Base-by-base conservation (phyloP, 2,797 vertebrate species). In the Anabacerthia variegaticeps region DNA sequence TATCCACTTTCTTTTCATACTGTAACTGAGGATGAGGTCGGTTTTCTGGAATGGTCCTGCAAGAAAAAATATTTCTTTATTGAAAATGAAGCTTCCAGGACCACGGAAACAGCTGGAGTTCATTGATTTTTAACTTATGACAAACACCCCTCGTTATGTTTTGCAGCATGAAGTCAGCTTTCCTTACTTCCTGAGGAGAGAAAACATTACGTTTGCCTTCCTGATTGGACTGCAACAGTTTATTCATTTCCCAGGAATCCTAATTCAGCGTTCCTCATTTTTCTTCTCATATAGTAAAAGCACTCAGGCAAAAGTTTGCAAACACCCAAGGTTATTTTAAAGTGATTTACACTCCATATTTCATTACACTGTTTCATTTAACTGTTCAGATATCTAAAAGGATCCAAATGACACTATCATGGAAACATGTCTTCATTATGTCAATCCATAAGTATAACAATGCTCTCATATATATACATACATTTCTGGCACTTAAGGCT, bases 201-300 rank as follows among this genome's bases (percentile, higher is more conserved):
- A 79, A 93, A 83, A 79, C 1, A 1, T 82, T 87, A 34, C 4
- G 5, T 73, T 80, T 86, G 66, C 39, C 80, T 91, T 97, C 48
- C 77, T 86, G 74, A 37, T 69, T 0, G 0, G 74, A 22, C 28
- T 89, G 63, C 34, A 92, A 15, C 22, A 23, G 44, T 68, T 84
- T 87, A 87, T 85, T 91, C 9, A 71, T 94, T 87, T 84, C 77
- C 80, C 61, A 79, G 41, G 74, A 92, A 69, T 59, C 71, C 30
- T 76, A 55, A 67, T 92, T 85, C 34, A 17, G 14, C n/a, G 61
- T 12, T 28, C 68, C 30, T 61, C 19, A 56, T 56, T 59, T 59
- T 63, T 73, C 21, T 67, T 49, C 58, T 86, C 55, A 41, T 54
- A 58, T 4, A 78, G 30, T 75, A 32, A 66, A 68, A 63, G 8